Evolutionary conservation across 2,113 vertebrate genomes (phyloP), one percentile per base, ranked within the genome.

Genomic region (Axis porcinus): DNA sequence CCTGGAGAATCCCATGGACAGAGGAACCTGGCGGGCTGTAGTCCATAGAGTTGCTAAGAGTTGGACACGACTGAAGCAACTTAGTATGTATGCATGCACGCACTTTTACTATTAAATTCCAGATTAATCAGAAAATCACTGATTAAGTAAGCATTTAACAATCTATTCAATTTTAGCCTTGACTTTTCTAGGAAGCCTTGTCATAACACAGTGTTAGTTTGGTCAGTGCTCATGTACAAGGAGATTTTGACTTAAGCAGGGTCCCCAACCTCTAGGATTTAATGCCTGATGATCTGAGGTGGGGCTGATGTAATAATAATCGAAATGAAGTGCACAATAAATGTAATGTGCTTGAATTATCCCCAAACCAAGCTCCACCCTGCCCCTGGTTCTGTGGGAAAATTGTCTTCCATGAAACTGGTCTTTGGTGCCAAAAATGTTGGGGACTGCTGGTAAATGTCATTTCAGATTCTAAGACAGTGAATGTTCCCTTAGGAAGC

Each of bases 21-120:
- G 19, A 23, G n/a, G 19, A 70, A 23, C n/a, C n/a, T 70, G 67
- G n/a, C 0, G 0, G n/a, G n/a, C n/a, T 70, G 2, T 70, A 70
- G 67, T 70, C n/a, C 67, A 23, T 70, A 70, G 67, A 70, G n/a
- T 13, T 40, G 19, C 67, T 70, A 40, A 23, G 67, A 70, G n/a
- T 11, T 70, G 64, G 64, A 70, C 10, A 36, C 23, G 5, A 40
- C 5, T 12, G 19, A 70, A 70, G 67, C 67, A 70, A 40, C 67
- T 74, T 74, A 74, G 67, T 74, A 23, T 13, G 36, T 40, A 74
- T 74, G 21, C 36, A 40, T 74, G 67, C 36, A 40, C 3, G 5
- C 36, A 74, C 58, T 92, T 70, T 84, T 57, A 57, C 62, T 83
- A 57, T 6, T 55, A 70, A 57, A 57, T n/a, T 30, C 23, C 23